Conservation (phyloP, 2,888 invertebrate species). For the Thymelicus lineola region DNA sequence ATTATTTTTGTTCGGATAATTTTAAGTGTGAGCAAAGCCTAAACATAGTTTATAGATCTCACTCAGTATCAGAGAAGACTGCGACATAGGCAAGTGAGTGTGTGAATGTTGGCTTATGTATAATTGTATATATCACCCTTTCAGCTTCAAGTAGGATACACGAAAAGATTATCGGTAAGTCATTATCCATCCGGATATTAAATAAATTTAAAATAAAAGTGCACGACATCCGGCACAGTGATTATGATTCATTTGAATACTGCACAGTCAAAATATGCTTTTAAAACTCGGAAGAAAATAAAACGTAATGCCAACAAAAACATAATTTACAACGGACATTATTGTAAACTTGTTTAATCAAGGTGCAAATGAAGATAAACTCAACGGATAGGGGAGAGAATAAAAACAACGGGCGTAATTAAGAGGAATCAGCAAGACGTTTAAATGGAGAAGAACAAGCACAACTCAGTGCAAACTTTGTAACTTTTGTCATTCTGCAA, state of each 20-base stretch:
- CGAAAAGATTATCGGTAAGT: too few relatives aligned
- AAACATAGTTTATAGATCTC: too few relatives aligned
- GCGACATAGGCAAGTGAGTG: too few relatives aligned
- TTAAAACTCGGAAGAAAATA: neutral
- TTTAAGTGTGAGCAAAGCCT: too few relatives aligned
- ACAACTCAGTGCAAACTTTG: conserved; percentile 40
- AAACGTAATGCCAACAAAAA: conserved; percentile 9
- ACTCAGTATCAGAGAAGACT: too few relatives aligned
- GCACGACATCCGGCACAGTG: neutral
- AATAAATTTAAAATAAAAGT: too few relatives aligned
- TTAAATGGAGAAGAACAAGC: conserved; percentile 42
- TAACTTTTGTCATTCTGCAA: conserved; percentile 45
- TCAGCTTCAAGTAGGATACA: too few relatives aligned
- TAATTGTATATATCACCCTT: too few relatives aligned
- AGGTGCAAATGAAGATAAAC: conserved; percentile 23
- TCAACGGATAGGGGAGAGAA: conserved; percentile 12
- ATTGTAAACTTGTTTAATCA: conserved; percentile 19
- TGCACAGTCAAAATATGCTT: neutral
- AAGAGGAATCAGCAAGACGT: conserved; percentile 44
- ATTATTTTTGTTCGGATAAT: too few relatives aligned
- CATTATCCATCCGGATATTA: too few relatives aligned
- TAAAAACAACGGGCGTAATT: conserved; percentile 39
- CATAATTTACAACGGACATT: conserved; percentile 8
- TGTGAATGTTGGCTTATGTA: too few relatives aligned
- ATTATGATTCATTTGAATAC: neutral